Evolutionary conservation across 2,797 vertebrate species (phyloP).

Genomic region (Mus caroli): DNA sequence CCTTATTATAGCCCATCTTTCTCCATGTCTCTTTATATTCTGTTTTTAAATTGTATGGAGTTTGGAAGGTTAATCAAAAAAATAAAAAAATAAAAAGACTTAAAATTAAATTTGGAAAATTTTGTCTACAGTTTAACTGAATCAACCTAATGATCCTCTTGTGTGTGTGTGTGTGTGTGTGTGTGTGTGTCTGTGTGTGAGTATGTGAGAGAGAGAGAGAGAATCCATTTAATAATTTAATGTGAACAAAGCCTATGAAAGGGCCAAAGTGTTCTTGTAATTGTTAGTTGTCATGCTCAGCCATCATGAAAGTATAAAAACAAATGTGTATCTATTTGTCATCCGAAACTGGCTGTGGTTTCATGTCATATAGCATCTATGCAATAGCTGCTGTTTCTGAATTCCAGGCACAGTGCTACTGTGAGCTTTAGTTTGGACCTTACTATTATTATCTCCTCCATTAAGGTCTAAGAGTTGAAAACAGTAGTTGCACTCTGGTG

Average conservation of each 20-base stretch:
- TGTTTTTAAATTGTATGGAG: slow-evolving; percentile 46
- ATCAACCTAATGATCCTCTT: slow-evolving; percentile 13
- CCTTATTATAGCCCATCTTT: slow-evolving; percentile 46
- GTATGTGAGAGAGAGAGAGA: background rate
- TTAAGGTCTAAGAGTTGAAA: slow-evolving; percentile 16
- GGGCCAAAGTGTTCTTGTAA: slow-evolving; percentile 10
- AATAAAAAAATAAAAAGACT: slow-evolving; percentile 38
- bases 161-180: background rate
- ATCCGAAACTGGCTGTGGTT: slow-evolving; percentile 30
- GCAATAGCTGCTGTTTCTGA: background rate
- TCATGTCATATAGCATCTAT: background rate
- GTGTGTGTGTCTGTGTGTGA: background rate
- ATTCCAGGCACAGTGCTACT: background rate
- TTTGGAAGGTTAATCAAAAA: slow-evolving; percentile 58
- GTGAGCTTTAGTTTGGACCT: slow-evolving; percentile 31
- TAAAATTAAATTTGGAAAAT: slow-evolving; percentile 52
- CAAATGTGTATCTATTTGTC: slow-evolving; percentile 26
- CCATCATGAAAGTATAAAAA: slow-evolving; percentile 44
- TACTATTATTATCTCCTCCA: background rate
- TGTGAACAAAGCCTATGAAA: background rate
- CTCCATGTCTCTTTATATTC: slow-evolving; percentile 60
- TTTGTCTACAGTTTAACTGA: slow-evolving; percentile 22
- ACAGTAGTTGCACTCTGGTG: background rate
- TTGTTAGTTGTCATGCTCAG: slow-evolving; percentile 56
- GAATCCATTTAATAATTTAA: slow-evolving; percentile 30